Base-by-base conservation (phyloP, 2,888 invertebrate species). In the Xestia ashworthii region DNA sequence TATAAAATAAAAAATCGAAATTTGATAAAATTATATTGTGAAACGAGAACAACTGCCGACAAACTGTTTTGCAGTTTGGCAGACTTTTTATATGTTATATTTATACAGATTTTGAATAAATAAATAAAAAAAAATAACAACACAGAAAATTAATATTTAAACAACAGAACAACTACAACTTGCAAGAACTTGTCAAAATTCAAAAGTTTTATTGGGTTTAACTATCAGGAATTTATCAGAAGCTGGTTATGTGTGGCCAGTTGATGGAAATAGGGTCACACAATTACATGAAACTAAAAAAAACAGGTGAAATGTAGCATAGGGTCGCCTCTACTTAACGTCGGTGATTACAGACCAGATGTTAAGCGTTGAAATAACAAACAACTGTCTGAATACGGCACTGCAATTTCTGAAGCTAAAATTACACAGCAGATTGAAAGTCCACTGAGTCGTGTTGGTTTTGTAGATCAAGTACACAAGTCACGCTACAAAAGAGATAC, bases 341-440 rank as follows among this genome's bases (percentile, higher is more conserved):
- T n/a, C 41, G 22, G 6, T 8, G 44, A 66, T 16, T 44, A 44
- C 16, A 44, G 5, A 4, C 9, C 22, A 5, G 11, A 25, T 19
- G 3, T 25, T 14, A 16, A 8, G 58, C 32, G 32, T 41, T 41
- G 12, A 64, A 64, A 44, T 14, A 64, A n/a, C 22, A 44, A 65
- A 65, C 44, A 65, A 44, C n/a, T 3, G 5, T 50, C 48, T n/a
- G 19, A 62, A 46, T 75, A 32, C 74, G 19, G 19, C 32, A 53
- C 75, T 64, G 74, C 14, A 14, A 64, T 44, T 50, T 74, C 74
- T 48, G 14, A 25, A 48, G 25, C 48, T 50, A 50, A 53, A 75
- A 74, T 53, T 32, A 64, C 75, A 53, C 32, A 55, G 16, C 16
- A 65, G 38, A 76, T 75, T 65, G 64, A 25, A 65, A 76, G 22